Conservation (phyloP, 2,797 vertebrate genomes). For the Lepidocolaptes lacrymiger region DNA sequence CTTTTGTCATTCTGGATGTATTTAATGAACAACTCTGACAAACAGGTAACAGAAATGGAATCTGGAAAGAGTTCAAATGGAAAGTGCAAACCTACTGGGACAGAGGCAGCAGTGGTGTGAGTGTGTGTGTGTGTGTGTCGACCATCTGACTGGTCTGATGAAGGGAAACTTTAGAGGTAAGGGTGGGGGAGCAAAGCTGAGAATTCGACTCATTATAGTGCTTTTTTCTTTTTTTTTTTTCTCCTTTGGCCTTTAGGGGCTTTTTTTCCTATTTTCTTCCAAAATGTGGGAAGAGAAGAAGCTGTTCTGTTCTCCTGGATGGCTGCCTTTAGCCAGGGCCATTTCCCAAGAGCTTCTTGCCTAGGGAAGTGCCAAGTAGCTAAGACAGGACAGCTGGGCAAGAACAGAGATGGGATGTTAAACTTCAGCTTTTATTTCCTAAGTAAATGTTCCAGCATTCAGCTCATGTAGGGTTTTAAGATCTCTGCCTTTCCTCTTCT, state of each 20-base stretch:
- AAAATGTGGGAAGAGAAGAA: neutral
- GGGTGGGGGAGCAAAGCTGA: neutral
- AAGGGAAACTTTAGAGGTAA: neutral
- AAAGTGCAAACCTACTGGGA: neutral
- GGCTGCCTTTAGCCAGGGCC: neutral
- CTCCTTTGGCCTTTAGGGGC: neutral
- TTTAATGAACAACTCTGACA: neutral
- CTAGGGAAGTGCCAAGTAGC: neutral
- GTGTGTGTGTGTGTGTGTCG: neutral
- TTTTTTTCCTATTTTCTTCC: neutral
- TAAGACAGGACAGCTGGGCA: neutral
- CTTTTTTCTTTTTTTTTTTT: neutral
- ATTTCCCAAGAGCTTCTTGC: neutral
- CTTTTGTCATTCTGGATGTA: neutral
- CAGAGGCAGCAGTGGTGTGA: neutral
- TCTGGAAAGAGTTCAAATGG: neutral
- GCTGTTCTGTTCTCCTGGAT: neutral
- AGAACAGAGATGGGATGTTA: neutral
- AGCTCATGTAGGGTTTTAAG: neutral
- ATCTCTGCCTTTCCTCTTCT: neutral
- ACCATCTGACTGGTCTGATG: neutral
- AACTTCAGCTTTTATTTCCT: neutral
- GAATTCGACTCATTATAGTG: neutral
- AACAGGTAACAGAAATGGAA: neutral
- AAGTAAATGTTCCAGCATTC: neutral